A percentile compares a stretch with the other conserved stretches of the same genome.
These are phyloP conservation scores for Digitonthophagus gazella DNA, from an alignment of 2,888 invertebrate species.

Conservation along the genomic window DNA sequence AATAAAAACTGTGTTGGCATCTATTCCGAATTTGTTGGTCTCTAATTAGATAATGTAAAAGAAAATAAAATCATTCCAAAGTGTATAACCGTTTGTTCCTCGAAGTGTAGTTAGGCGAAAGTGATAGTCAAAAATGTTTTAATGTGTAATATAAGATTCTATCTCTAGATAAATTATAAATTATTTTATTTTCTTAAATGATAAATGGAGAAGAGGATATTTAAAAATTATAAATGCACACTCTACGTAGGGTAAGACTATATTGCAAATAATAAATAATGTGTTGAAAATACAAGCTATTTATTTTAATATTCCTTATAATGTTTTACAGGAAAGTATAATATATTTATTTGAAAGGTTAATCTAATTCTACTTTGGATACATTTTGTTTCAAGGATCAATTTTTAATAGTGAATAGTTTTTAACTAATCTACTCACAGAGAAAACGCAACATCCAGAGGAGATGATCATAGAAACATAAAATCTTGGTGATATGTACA, in stretches of 20 bases:
- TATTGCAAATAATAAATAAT: constrained; percentile 17
- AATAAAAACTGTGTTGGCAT: neutral
- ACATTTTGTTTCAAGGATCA: too few species aligned
- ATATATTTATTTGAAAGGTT: too few species aligned
- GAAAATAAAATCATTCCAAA: neutral
- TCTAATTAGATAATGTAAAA: neutral
- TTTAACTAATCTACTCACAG: too few species aligned
- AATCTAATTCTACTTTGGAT: too few species aligned
- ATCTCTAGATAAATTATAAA: constrained; percentile 14
- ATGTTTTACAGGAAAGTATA: too few species aligned
- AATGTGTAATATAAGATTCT: constrained; percentile 21
- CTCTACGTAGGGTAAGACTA: constrained; percentile 4
- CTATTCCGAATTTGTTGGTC: neutral
- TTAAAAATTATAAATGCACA: constrained; percentile 5
- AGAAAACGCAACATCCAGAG: too few species aligned
- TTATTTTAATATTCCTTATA: constrained; percentile 7
- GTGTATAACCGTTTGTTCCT: constrained; percentile 22
- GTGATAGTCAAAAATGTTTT: constrained; percentile 18
- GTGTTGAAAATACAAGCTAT: constrained; percentile 1
- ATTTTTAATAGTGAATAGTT: too few species aligned
- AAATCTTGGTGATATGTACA: too few species aligned
- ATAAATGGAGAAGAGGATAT: constrained; percentile 8
- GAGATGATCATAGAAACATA: too few species aligned
- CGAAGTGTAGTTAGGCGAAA: constrained; percentile 19
- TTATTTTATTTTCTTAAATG: constrained; percentile 22